Conservation (phyloP, 2,797 vertebrate genomes). For the Enteromius paludinosus region DNA sequence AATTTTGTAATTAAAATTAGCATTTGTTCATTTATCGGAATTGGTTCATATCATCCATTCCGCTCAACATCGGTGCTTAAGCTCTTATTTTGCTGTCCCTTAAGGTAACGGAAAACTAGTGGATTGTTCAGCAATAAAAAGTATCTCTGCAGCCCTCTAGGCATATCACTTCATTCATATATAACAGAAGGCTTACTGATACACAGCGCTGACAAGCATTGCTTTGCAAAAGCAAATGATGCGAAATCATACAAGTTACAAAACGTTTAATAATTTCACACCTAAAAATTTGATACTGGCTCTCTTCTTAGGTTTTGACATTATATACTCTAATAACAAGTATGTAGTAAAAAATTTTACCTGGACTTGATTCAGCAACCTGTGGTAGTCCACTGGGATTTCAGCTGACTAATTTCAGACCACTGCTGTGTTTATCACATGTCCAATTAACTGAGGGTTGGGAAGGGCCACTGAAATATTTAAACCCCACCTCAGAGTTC, state of each 20-base stretch:
- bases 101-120: not conserved
- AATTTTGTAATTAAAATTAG: not conserved
- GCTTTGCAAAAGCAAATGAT: too few species aligned
- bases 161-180: not conserved
- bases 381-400: slow-evolving; percentile 43
- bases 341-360: slow-evolving; percentile 32
- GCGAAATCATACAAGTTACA: not conserved
- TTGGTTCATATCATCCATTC: not conserved
- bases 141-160: not conserved
- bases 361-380: slow-evolving; percentile 34
- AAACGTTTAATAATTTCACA: not conserved
- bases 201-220: not conserved
- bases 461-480: slow-evolving; percentile 29
- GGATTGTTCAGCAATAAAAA: not conserved
- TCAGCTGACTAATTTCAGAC: slow-evolving; percentile 25
- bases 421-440: slow-evolving; percentile 55
- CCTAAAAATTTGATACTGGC: not conserved
- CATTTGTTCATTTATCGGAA: not conserved
- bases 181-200: not conserved
- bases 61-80: not conserved
- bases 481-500: slow-evolving; percentile 20
- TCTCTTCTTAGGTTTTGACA: not conserved
- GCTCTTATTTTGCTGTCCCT: not conserved
- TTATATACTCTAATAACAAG: not conserved
- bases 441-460: slow-evolving; percentile 49